Percentiles rank a stretch among this genome's conserved stretches.
These are phyloP conservation scores for Hemithea aestivaria DNA, from an alignment of 2,888 invertebrate genomes.

Conservation along the genomic window DNA sequence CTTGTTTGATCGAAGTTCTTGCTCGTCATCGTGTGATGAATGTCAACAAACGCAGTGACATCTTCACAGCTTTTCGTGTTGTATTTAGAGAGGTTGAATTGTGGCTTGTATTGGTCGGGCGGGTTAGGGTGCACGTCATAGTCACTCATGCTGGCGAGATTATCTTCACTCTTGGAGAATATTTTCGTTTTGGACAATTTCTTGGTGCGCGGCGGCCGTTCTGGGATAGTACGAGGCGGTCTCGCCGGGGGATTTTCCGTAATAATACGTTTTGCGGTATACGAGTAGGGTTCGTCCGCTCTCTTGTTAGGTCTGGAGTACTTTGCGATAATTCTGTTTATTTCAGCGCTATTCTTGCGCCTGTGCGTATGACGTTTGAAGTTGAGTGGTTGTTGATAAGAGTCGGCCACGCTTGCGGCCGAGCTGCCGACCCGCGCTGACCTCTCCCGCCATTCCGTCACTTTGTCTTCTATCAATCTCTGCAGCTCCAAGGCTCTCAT, in stretches of 20 bases:
- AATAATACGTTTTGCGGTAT: conserved; percentile 36
- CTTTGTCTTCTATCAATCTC: conserved; percentile 73
- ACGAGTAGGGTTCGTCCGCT: conserved; percentile 53
- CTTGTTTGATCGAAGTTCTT: conserved; percentile 65
- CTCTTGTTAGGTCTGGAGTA: conserved; percentile 68
- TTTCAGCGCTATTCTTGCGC: conserved; percentile 75
- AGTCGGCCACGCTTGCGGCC: conserved; percentile 64
- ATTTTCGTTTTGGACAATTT: conserved; percentile 46
- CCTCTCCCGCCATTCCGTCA: conserved; percentile 75
- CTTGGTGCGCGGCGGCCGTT: conserved; percentile 55
- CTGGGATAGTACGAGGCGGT: conserved; percentile 58
- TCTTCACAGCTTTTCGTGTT: conserved; percentile 68
- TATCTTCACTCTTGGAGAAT: conserved; percentile 66
- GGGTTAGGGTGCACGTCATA: conserved; percentile 56
- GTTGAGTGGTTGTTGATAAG: conserved; percentile 75
- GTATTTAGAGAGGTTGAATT: conserved; percentile 55
- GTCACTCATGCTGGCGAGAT: conserved; percentile 54
- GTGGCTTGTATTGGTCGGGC: conserved; percentile 36
- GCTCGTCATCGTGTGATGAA: conserved; percentile 57
- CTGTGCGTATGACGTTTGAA: conserved; percentile 73
- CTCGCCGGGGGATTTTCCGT: conserved; percentile 49
- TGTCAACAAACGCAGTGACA: conserved; percentile 60
- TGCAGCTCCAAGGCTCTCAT: conserved; percentile 74
- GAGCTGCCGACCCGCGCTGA: conserved; percentile 61
- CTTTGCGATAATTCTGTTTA: conserved; percentile 77